Percentiles rank a stretch among this genome's conserved stretches.
phyloP scores from a whole-genome alignment of 2,797 vertebrate species.

The Echiichthys vipera region DNA sequence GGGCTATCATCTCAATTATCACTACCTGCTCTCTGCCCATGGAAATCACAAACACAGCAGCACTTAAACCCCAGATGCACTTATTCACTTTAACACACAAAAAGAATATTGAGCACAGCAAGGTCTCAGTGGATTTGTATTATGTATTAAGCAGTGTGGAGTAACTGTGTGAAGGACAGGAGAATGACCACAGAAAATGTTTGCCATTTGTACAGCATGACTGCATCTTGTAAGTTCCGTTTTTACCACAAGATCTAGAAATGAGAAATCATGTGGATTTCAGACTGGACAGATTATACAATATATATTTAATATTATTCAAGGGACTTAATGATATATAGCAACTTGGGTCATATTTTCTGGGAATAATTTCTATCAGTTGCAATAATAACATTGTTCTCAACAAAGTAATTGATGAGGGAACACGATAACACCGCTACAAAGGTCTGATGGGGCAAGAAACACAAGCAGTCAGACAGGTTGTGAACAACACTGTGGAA shows the following conservation, averaged over 20 bases:
- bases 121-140: conserved; percentile 19
- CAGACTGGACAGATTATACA: neutral
- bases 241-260: neutral
- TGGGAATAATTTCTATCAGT: neutral
- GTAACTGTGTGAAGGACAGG: neutral
- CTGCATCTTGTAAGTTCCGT: neutral
- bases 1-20: conserved; percentile 51
- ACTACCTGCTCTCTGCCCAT: conserved; percentile 25
- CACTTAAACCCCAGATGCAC: conserved; percentile 36
- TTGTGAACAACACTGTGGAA: no score
- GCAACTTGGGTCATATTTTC: neutral
- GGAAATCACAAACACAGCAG: conserved; percentile 36
- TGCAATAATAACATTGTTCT: neutral
- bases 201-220: neutral
- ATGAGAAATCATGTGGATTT: neutral
- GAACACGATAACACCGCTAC: neutral
- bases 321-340: no score
- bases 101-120: conserved; percentile 8
- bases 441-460: no score
- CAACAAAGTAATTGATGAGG: neutral
- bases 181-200: neutral
- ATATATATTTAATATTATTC: no score
- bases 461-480: neutral
- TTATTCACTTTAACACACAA: conserved; percentile 36
- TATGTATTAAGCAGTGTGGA: neutral